phyloP scores from a whole-genome alignment of 2,888 invertebrate genomes.

The Coenonympha glycerion region DNA sequence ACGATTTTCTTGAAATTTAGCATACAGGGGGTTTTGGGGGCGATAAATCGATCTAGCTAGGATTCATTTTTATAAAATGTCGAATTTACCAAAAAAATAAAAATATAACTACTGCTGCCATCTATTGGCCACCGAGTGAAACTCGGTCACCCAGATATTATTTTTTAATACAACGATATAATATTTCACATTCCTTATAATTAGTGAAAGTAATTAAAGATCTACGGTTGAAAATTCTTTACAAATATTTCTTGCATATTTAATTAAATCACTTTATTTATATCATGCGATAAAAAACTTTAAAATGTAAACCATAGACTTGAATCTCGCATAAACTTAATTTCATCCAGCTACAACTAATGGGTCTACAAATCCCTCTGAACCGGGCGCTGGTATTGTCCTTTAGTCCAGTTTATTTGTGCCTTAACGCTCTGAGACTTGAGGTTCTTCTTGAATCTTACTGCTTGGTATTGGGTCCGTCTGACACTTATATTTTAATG shows the following conservation, averaged over 20 bases:
- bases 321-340: not conserved
- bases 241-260: constrained; percentile 35
- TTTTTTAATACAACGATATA: too few relatives aligned
- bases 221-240: constrained; percentile 42
- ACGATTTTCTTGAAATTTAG: too few relatives aligned
- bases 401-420: constrained; percentile 60
- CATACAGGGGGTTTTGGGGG: too few relatives aligned
- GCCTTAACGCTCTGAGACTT: constrained; percentile 33
- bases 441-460: constrained; percentile 43
- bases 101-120: too few relatives aligned
- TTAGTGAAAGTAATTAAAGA: not conserved
- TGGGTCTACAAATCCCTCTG: constrained; percentile 69
- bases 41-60: too few relatives aligned
- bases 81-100: too few relatives aligned
- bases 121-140: too few relatives aligned
- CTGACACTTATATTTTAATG: not conserved
- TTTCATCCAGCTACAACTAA: constrained; percentile 41
- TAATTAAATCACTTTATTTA: constrained; percentile 39
- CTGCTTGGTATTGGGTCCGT: not conserved
- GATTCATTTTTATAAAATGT: too few relatives aligned
- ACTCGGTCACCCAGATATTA: too few relatives aligned
- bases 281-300: not conserved
- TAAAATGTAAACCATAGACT: not conserved
- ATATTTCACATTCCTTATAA: not conserved
- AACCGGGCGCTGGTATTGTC: constrained; percentile 67